Percentiles rank a stretch among this genome's conserved stretches.
Conservation (phyloP, 2,888 invertebrate genomes). For the Drymonia ruficornis region DNA sequence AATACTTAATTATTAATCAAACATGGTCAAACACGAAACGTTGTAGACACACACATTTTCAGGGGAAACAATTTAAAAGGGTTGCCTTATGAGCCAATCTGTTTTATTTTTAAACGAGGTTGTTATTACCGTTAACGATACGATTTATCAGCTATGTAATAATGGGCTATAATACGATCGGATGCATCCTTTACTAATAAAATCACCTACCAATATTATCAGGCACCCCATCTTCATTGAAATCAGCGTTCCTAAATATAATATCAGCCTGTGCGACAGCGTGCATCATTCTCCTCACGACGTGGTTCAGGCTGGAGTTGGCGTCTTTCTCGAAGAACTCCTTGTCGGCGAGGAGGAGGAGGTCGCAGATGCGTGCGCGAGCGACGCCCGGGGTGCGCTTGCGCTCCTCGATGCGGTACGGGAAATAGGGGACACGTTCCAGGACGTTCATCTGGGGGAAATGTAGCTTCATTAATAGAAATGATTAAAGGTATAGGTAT, state of each 20-base stretch:
- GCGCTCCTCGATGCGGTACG: constrained; percentile 57
- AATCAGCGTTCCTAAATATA: constrained; percentile 82
- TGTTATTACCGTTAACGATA: no score
- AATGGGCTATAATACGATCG: no score
- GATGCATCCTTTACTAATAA: no score
- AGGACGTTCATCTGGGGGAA: constrained; percentile 22
- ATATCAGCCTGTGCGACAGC: constrained; percentile 81
- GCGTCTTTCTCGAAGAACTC: constrained; percentile 75
- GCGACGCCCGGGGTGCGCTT: constrained; percentile 53
- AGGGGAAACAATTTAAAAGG: no score
- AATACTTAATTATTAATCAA: no score
- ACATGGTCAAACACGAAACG: no score
- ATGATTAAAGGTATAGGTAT: no score
- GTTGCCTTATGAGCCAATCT: no score
- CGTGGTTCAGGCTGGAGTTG: constrained; percentile 71
- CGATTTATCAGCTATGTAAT: no score
- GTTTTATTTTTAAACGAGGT: no score
- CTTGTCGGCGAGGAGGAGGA: constrained; percentile 77
- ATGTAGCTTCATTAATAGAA: neutral
- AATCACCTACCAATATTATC: constrained; percentile 75
- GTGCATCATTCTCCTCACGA: constrained; percentile 73
- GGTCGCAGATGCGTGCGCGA: constrained; percentile 71
- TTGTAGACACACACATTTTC: no score
- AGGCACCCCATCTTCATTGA: constrained; percentile 79
- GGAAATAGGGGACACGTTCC: constrained; percentile 50